phyloP scores from a whole-genome alignment of 2,888 invertebrate species.

The Conistra vaccinii region DNA sequence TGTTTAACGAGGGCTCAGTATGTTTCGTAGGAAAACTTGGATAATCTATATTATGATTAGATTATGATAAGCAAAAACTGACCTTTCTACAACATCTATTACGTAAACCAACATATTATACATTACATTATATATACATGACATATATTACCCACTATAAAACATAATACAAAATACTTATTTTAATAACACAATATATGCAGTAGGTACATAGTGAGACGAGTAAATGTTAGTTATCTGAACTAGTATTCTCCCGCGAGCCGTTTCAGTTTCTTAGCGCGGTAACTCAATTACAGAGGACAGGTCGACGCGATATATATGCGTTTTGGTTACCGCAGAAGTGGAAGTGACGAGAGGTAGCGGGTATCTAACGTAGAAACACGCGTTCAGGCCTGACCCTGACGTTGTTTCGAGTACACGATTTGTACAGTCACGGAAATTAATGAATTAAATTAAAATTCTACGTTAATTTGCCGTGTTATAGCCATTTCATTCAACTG shows the following conservation, averaged over 20 bases:
- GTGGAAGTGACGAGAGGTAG: slow-evolving; percentile 49
- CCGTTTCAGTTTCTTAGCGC: slow-evolving; percentile 80
- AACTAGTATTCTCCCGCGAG: slow-evolving; percentile 79
- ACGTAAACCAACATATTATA: not conserved
- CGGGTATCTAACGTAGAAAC: slow-evolving; percentile 16
- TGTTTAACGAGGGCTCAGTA: not conserved
- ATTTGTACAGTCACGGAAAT: too few relatives aligned
- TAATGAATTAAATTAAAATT: too few relatives aligned
- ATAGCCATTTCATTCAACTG: too few relatives aligned
- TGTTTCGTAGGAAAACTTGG: not conserved
- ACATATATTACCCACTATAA: not conserved
- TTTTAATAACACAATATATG: slow-evolving; percentile 46
- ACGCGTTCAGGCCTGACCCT: too few relatives aligned
- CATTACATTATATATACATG: too few relatives aligned
- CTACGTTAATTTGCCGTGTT: too few relatives aligned
- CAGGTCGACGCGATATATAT: slow-evolving; percentile 86
- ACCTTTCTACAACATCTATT: not conserved
- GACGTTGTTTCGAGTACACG: too few relatives aligned
- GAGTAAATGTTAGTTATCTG: slow-evolving; percentile 63
- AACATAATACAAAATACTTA: slow-evolving; percentile 5
- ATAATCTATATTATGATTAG: not conserved
- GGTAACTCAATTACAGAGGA: slow-evolving; percentile 88
- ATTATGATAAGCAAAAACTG: too few relatives aligned
- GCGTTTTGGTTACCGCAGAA: slow-evolving; percentile 72
- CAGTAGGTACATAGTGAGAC: slow-evolving; percentile 54